Percentiles rank a stretch among this genome's conserved stretches.
Evolutionary conservation across 2,797 vertebrate species (phyloP).

Genomic region (Darevskia nairensis): DNA sequence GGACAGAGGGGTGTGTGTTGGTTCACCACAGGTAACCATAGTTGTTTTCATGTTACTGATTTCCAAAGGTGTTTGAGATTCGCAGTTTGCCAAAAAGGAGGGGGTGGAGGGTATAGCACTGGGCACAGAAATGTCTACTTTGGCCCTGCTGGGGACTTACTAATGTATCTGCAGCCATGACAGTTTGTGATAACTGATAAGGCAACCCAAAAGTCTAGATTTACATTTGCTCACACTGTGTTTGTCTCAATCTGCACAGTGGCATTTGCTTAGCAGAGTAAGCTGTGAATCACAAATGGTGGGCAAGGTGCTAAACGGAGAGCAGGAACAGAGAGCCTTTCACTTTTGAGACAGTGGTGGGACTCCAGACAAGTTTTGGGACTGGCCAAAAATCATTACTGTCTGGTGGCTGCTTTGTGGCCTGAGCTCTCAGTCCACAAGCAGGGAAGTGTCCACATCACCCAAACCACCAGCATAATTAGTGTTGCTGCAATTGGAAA

Average conservation of each 20-base stretch:
- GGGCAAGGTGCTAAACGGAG: not conserved
- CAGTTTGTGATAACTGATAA: not conserved
- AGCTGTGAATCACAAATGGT: conserved; percentile 20
- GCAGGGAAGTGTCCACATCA: conserved; percentile 44
- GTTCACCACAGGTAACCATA: not conserved
- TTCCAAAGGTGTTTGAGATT: not conserved
- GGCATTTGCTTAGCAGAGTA: not conserved
- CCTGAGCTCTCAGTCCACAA: not conserved
- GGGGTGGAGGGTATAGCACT: not conserved
- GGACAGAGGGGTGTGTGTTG: not conserved
- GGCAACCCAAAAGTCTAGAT: not conserved
- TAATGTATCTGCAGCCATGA: not conserved
- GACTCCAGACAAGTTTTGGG: conserved; percentile 49
- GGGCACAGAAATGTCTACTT: not conserved
- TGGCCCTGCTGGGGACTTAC: not conserved
- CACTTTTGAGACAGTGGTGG: conserved; percentile 42
- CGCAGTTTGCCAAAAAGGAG: not conserved
- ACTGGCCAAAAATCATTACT: conserved; percentile 41
- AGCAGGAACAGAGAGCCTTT: conserved; percentile 56
- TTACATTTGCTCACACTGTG: not conserved
- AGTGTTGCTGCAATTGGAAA: conserved; percentile 55
- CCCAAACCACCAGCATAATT: conserved; percentile 55
- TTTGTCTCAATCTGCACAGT: not conserved
- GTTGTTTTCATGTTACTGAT: not conserved
- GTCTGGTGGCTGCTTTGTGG: conserved; percentile 39